Evolutionary conservation across 2,888 invertebrate species (phyloP).

Genomic region (Bellardia bayeri): DNA sequence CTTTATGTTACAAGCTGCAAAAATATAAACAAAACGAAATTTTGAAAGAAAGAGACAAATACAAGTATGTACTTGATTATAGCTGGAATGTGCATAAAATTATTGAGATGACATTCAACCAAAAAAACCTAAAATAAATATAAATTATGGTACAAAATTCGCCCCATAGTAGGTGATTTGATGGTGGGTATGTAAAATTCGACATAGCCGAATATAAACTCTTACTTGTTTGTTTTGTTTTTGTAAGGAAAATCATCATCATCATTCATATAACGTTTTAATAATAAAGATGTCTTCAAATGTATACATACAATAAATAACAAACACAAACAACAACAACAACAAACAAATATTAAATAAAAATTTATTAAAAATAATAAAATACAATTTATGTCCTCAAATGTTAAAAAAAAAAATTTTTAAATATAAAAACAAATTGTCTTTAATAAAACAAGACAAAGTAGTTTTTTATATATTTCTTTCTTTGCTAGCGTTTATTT

Average conservation of each 20-base stretch:
- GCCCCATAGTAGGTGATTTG: too few species aligned
- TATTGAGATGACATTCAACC: too few species aligned
- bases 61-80: too few species aligned
- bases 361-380: conserved; percentile 55
- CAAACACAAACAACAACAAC: neutral
- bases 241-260: conserved; percentile 2
- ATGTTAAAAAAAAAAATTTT: neutral
- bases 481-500: neutral
- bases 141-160: too few species aligned
- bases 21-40: too few species aligned
- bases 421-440: conserved; percentile 47
- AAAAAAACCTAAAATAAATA: too few species aligned
- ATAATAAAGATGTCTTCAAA: neutral
- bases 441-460: conserved; percentile 41
- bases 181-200: too few species aligned
- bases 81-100: too few species aligned
- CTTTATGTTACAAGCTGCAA: too few species aligned
- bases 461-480: conserved; percentile 10
- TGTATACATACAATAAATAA: conserved; percentile 5
- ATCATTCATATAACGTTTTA: conserved; percentile 9
- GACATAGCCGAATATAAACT: too few species aligned
- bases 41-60: too few species aligned
- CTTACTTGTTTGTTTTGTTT: neutral
- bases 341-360: conserved; percentile 7
- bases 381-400: conserved; percentile 55